Base-by-base conservation (phyloP, 2,797 vertebrate species). In the Gymnopithys bicolor region DNA sequence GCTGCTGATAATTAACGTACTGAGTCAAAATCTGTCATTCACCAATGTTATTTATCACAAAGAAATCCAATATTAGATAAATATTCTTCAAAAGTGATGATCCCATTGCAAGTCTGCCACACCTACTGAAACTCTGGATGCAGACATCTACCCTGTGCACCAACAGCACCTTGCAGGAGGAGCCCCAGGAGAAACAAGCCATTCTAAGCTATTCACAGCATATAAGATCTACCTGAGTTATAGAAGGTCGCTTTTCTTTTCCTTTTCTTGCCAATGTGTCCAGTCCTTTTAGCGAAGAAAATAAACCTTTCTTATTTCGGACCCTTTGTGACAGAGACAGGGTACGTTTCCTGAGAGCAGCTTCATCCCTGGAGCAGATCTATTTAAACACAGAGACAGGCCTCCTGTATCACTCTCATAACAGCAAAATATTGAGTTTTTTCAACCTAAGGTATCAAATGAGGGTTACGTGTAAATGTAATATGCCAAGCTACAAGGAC, bases 321-420 rank as follows among this genome's bases (percentile, higher is more conserved):
- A 98, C 97, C n/a, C 95, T 97, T 95, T 98, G 98, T 5, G 98
- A 98, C 91, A 99, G 94, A 33, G 99, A 99, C 55, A 99, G 87
- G 0, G 98, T 99, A 84, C 99, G 98, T 88, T 99, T 98, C 95
- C 99, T 98, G 77, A 99, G 97, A 25, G 98, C 98, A 78, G 98
- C 97, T 94, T 99, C 99, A 70, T 99, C 99, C 94, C 99, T 98
- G 80, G 99, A 99, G 86, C 99, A 99, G 88, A 99, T 98, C 99
- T 99, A 62, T 94, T 92, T 37, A 56, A 73, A 97, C 67, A 95
- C 25, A 93, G 41, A 96, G 37, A 93, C 9, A 94, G 49, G 45
- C 11, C 22, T 87, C 53, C 71, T 55, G 10, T 71, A 86, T 86
- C 70, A 89, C 55, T 79, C 89, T 35, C 16, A 5, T 45, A 94